Evolutionary conservation across 2,113 vertebrate species (phyloP).

Genomic region (Colossoma macropomum): DNA sequence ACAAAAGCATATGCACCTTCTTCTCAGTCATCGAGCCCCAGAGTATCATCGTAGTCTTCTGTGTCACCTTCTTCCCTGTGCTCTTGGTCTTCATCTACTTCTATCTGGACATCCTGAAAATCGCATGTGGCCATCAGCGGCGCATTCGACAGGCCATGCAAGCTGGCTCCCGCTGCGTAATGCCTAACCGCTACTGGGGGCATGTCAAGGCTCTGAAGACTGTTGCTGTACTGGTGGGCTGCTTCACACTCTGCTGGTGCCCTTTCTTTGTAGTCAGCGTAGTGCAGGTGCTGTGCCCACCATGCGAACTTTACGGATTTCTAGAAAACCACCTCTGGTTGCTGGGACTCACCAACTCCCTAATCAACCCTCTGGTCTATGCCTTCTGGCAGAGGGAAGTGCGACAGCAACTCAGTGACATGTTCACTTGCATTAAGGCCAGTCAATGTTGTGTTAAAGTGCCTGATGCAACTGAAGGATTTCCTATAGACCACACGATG

Average conservation of each 20-base stretch:
- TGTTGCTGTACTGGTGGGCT: constrained; percentile 83
- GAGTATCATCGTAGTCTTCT: constrained; percentile 81
- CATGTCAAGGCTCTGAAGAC: constrained; percentile 88
- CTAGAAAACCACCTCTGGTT: constrained; percentile 89
- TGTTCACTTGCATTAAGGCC: constrained; percentile 72
- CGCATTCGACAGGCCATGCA: constrained; percentile 80
- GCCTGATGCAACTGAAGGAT: not conserved
- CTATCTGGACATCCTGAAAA: constrained; percentile 91
- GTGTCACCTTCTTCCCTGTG: constrained; percentile 82
- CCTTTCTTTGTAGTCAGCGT: constrained; percentile 85
- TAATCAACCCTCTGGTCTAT: constrained; percentile 90
- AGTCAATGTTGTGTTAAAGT: constrained; percentile 44
- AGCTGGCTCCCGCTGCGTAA: constrained; percentile 59
- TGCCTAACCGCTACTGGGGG: constrained; percentile 57
- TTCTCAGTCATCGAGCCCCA: constrained; percentile 81
- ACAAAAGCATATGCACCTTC: constrained; percentile 78
- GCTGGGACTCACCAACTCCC: constrained; percentile 86
- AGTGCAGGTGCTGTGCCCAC: constrained; percentile 77
- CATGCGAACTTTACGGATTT: constrained; percentile 75
- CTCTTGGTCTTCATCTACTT: constrained; percentile 85
- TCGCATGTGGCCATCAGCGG: constrained; percentile 82
- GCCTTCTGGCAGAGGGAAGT: constrained; percentile 88
- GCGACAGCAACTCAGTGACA: constrained; percentile 76
- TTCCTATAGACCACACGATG: not conserved
- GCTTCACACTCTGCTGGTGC: constrained; percentile 86